Evolutionary conservation across 2,113 vertebrate species (phyloP).

Genomic region (Mungos mungo): DNA sequence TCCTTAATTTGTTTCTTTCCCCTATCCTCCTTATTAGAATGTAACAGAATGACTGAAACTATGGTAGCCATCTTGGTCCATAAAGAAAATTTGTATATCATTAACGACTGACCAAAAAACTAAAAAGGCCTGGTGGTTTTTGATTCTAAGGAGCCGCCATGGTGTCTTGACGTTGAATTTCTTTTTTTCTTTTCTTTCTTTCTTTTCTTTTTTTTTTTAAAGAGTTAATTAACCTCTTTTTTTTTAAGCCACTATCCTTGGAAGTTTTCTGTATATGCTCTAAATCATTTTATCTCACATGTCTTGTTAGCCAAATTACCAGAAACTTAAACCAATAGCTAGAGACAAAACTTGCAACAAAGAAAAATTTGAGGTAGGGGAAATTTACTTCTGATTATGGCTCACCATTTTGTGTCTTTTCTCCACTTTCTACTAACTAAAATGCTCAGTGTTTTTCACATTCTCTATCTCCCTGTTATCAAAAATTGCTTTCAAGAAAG

Average conservation of each 20-base stretch:
- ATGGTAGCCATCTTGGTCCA: neutral
- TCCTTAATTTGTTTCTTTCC: neutral
- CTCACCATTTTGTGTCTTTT: neutral
- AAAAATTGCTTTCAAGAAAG: slow-evolving; percentile 21
- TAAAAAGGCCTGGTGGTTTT: neutral
- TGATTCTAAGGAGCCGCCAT: neutral
- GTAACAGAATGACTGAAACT: neutral
- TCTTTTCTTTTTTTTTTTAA: too few relatives aligned
- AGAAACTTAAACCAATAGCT: neutral
- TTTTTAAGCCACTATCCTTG: neutral
- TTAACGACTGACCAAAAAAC: neutral
- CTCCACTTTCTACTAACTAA: neutral
- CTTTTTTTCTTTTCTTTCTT: too few relatives aligned
- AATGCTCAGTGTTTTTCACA: neutral
- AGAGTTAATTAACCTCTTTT: neutral
- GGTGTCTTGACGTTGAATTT: neutral
- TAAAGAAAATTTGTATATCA: neutral
- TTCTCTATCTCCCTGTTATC: neutral
- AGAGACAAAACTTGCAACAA: neutral
- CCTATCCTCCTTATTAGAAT: neutral
- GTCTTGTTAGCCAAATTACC: neutral
- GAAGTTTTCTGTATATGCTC: neutral
- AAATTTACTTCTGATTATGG: neutral
- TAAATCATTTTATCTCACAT: neutral
- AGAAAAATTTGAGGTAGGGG: neutral